A percentile compares a stretch with the other conserved stretches of the same genome.
These are phyloP conservation scores for Corbicula japonica DNA, from an alignment of 2,888 invertebrate species.

Conservation along the genomic window DNA sequence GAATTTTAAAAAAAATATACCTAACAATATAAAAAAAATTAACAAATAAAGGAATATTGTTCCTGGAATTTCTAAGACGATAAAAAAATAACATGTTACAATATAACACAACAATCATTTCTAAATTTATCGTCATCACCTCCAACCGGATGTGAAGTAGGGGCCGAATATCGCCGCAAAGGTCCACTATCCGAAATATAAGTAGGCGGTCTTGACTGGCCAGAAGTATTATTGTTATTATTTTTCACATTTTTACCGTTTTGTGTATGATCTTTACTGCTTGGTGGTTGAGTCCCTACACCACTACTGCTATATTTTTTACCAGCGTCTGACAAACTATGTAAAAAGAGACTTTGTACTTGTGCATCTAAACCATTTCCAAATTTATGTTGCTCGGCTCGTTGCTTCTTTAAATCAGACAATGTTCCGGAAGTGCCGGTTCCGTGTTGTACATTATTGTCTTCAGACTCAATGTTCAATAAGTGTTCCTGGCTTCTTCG, in stretches of 20 bases:
- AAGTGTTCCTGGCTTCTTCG: constrained; percentile 33
- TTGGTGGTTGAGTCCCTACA: constrained; percentile 9
- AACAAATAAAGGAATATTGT: constrained; percentile 3
- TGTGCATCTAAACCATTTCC: constrained; percentile 73
- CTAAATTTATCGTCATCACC: constrained; percentile 79
- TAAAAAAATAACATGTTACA: constrained; percentile 56
- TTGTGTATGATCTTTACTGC: constrained; percentile 44
- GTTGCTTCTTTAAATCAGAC: constrained; percentile 96
- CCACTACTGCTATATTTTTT: constrained; percentile 67
- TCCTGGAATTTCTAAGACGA: constrained; percentile 21
- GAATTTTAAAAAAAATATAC: constrained; percentile 35
- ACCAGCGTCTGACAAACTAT: constrained; percentile 66
- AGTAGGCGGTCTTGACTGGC: constrained; percentile 53
- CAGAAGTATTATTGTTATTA: constrained; percentile 65
- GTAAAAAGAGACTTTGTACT: constrained; percentile 79
- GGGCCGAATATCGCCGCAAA: constrained; percentile 76
- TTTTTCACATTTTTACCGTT: constrained; percentile 75
- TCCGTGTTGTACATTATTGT: constrained; percentile 90
- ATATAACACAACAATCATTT: constrained; percentile 80
- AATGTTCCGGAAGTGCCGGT: constrained; percentile 89
- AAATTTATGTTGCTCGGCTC: constrained; percentile 86
- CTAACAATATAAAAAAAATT: constrained; percentile 31
- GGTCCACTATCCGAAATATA: constrained; percentile 69
- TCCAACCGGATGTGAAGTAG: constrained; percentile 72
- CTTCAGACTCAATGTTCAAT: constrained; percentile 6